Percentiles rank a stretch among this genome's conserved stretches.
Evolutionary conservation across 2,113 vertebrate genomes (phyloP).

Genomic region (Mus spicilegus): DNA sequence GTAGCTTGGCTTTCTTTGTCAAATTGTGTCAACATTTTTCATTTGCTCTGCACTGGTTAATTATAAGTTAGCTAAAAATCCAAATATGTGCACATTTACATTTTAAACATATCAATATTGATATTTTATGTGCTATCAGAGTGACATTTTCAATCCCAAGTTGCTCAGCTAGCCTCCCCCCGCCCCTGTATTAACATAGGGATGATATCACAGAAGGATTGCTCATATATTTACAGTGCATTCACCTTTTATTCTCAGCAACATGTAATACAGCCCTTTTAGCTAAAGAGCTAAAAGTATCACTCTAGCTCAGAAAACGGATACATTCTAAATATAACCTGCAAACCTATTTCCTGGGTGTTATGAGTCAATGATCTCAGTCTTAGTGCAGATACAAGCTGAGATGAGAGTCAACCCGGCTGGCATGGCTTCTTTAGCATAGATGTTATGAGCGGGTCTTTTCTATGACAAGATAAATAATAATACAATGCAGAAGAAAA

Average conservation of each 20-base stretch:
- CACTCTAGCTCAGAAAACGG: slow-evolving; percentile 20
- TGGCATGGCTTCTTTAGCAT: neutral
- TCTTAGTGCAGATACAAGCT: neutral
- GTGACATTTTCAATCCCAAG: neutral
- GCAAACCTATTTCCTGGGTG: neutral
- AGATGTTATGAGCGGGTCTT: neutral
- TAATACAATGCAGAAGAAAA: neutral
- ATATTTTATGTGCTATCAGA: neutral
- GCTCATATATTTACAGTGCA: slow-evolving; percentile 4
- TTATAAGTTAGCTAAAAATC: neutral
- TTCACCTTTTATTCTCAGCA: slow-evolving; percentile 8
- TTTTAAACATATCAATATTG: neutral
- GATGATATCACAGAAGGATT: neutral
- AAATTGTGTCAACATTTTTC: neutral
- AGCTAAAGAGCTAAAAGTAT: slow-evolving; percentile 11
- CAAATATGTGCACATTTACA: neutral
- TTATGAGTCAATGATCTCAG: neutral
- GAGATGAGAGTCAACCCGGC: neutral
- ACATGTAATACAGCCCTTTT: neutral
- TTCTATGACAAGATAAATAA: neutral
- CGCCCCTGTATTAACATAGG: neutral
- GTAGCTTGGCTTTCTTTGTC: neutral
- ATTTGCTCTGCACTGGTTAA: neutral
- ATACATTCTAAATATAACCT: neutral
- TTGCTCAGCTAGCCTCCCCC: neutral